Base-by-base conservation (phyloP, 2,113 vertebrate genomes). In the Dromas ardeola region DNA sequence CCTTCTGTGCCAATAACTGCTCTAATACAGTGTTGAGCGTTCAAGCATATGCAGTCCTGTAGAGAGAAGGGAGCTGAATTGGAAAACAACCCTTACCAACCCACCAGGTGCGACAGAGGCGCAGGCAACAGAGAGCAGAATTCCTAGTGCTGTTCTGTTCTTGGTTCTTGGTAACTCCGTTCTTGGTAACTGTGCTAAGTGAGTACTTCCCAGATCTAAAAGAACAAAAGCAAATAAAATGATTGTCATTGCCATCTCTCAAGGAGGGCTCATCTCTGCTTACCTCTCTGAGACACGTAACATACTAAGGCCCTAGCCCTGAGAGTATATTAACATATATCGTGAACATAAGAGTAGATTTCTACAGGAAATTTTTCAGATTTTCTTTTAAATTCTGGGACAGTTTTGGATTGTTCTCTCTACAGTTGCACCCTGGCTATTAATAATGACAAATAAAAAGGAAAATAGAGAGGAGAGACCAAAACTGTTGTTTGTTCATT, bases 241-340 rank as follows among this genome's bases (percentile, higher is more conserved):
- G 0, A 29, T 17, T 0, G 0, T 3, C 20, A 3, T 8, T 27
- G 53, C 29, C 34, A 53, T 18, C 52, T 55, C 45, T 62, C 59
- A 52, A 19, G 43, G 42, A 40, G 34, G 34, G 30, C 42, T 78
- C 25, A 32, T 10, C 36, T 67, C 76, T n/a, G 47, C 59, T 73
- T 42, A 50, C 26, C 34, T 55, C 43, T 76, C 38, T 12, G 13
- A 43, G 15, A 78, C 10, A 19, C 5, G 7, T 6, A 21, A 49
- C 5, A 30, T 3, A 29, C 30, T 38, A 30, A 36, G 34, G 52
- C 25, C 27, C 29, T 53, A 47, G 52, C 43, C 34, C 36, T 5
- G 20, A 38, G 9, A 53, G 26, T 9, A 9, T 10, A 42, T 27
- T 27, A 38, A 65, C 26, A 20, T 14, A 21, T 2, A 16, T 7